Evolutionary conservation across 2,797 vertebrate genomes (phyloP).

Genomic region (Numenius phaeopus): DNA sequence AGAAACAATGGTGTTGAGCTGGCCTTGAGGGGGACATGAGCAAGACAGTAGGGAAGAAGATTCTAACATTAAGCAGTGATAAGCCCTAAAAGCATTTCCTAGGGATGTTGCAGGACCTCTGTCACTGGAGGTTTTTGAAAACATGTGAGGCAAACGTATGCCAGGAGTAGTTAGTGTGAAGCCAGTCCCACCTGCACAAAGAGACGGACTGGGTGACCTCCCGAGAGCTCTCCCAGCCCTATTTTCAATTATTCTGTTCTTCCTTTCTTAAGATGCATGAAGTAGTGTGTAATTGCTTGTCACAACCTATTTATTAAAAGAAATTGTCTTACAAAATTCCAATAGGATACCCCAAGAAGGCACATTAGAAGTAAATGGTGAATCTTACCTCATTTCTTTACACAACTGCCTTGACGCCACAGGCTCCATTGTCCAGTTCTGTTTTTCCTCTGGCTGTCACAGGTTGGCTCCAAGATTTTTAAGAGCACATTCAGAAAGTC

Average conservation of each 20-base stretch:
- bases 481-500: background rate
- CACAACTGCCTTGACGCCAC: background rate
- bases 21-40: background rate
- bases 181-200: background rate
- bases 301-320: conserved; percentile 43
- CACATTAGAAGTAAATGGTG: background rate
- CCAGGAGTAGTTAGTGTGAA: conserved; percentile 11
- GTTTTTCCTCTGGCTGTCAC: conserved; percentile 25
- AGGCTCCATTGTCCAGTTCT: background rate
- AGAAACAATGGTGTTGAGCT: background rate
- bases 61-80: background rate
- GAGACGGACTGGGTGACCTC: background rate
- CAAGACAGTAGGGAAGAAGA: background rate
- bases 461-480: background rate
- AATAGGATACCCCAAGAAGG: background rate
- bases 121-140: background rate
- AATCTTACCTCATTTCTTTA: conserved; percentile 8
- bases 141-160: background rate
- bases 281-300: conserved; percentile 41
- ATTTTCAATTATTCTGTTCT: conserved; percentile 39
- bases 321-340: background rate
- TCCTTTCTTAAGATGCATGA: background rate
- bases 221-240: background rate
- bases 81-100: conserved; percentile 25
- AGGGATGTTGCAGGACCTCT: background rate